These are phyloP conservation scores for Pachydiplax longipennis DNA, from an alignment of 2,888 invertebrate genomes.

Conservation along the genomic window DNA sequence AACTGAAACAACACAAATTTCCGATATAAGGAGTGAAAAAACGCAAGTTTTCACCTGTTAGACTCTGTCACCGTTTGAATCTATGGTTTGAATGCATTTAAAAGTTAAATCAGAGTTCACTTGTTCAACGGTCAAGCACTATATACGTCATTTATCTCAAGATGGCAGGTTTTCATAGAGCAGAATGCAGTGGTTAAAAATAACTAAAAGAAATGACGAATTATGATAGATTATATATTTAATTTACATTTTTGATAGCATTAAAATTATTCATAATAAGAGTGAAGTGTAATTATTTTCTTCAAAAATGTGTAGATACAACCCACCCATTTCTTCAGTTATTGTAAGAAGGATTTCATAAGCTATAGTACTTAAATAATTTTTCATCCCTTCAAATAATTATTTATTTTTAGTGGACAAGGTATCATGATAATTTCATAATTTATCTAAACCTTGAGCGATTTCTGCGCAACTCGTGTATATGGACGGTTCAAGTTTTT, in stretches of 20 bases:
- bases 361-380: too few relatives aligned
- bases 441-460: not conserved
- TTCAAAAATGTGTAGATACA: too few relatives aligned
- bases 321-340: too few relatives aligned
- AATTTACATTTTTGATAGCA: not conserved
- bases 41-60: too few relatives aligned
- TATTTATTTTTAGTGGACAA: not conserved
- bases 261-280: too few relatives aligned
- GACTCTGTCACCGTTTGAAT: not conserved
- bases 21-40: too few relatives aligned
- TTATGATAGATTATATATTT: not conserved
- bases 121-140: slow-evolving; percentile 8
- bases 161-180: not conserved
- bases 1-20: not conserved
- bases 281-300: too few relatives aligned
- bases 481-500: not conserved
- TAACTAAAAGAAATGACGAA: not conserved
- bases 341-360: too few relatives aligned
- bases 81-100: not conserved
- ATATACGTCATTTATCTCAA: not conserved
- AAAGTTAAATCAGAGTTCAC: not conserved
- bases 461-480: not conserved
- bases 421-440: not conserved
- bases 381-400: not conserved
- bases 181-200: not conserved